Evolutionary conservation across 1,140 invertebrate species (phyloP).

Genomic region (Arion vulgaris): DNA sequence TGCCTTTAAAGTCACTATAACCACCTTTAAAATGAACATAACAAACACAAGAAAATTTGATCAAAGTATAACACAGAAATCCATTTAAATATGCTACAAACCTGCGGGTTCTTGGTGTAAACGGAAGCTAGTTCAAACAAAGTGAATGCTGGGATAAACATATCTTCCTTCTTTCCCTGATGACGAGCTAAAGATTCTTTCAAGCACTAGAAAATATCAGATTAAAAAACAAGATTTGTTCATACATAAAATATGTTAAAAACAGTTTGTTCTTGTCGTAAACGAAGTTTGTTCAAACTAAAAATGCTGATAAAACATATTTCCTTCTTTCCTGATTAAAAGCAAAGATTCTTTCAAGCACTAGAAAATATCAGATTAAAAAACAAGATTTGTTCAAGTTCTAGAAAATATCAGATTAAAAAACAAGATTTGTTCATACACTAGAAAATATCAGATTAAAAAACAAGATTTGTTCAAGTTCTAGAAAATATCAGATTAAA

Average conservation of each 20-base stretch:
- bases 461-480: constrained; percentile 74
- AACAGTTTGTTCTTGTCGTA: constrained; percentile 70
- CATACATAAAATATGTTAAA: neutral
- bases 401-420: constrained; percentile 8
- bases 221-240: no score
- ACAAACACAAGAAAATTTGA: no score
- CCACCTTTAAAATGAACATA: no score
- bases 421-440: constrained; percentile 79
- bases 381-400: no score
- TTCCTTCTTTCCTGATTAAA: constrained; percentile 70
- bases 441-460: constrained; percentile 76
- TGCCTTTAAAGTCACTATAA: no score
- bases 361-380: no score
- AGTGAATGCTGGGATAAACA: constrained; percentile 80
- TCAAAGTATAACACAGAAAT: no score
- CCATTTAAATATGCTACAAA: constrained; percentile 31
- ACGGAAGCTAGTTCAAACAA: constrained; percentile 79
- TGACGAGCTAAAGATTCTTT: constrained; percentile 74
- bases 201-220: constrained; percentile 67
- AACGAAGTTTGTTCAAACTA: constrained; percentile 79
- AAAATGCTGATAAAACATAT: constrained; percentile 80
- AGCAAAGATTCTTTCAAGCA: constrained; percentile 74
- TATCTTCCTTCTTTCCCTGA: constrained; percentile 74
- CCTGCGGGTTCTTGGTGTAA: constrained; percentile 69
- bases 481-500: no score